Evolutionary conservation across 2,797 vertebrate genomes (phyloP).

Genomic region (Coccyzus lansbergi): DNA sequence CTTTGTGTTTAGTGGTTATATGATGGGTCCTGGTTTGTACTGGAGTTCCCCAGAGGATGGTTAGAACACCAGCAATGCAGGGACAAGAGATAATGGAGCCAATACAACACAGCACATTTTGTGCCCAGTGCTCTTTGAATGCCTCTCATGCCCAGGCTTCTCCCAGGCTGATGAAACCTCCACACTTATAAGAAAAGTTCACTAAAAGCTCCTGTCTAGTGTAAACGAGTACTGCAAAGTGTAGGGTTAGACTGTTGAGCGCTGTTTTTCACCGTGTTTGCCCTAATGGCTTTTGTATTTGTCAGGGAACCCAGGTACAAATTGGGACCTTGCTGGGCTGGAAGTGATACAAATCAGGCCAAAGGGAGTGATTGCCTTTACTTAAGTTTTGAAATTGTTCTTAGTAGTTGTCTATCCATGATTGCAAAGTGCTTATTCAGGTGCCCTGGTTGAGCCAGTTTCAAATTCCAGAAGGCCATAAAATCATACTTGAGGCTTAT

Average conservation of each 20-base stretch:
- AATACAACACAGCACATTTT: fast-evolving
- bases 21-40: neutral
- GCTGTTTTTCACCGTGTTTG: too few relatives aligned
- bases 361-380: too few relatives aligned
- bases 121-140: neutral
- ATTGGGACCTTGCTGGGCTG: too few relatives aligned
- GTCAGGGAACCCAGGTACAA: too few relatives aligned
- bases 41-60: neutral
- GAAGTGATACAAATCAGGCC: too few relatives aligned
- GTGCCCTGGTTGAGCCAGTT: neutral
- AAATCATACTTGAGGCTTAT: neutral
- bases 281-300: too few relatives aligned
- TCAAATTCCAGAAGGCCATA: neutral
- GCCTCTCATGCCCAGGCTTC: neutral
- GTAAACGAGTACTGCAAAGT: too few relatives aligned
- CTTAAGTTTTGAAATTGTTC: too few relatives aligned
- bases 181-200: neutral
- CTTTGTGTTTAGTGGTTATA: fast-evolving
- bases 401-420: too few relatives aligned
- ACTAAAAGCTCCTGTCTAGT: fast-evolving
- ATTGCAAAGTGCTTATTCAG: neutral
- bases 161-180: neutral
- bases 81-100: neutral
- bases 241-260: too few relatives aligned
- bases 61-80: too few relatives aligned